Percentiles rank a stretch among this genome's conserved stretches.
These are phyloP conservation scores for Lamproptera curius DNA, from an alignment of 2,888 invertebrate genomes.

Conservation along the genomic window DNA sequence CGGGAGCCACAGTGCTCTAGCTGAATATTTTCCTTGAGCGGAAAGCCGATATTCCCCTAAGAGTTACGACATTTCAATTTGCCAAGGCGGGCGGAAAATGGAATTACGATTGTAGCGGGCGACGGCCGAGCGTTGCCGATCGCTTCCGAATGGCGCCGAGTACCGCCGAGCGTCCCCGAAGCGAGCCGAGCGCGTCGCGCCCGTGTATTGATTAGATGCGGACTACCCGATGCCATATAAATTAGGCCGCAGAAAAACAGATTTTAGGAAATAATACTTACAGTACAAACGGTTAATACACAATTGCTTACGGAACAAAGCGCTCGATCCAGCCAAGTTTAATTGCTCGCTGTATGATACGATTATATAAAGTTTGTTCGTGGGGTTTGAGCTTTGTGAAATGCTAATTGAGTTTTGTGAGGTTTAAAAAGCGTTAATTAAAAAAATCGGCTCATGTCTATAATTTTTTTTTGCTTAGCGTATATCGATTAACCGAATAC, in stretches of 20 bases:
- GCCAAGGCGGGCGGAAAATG: conserved; percentile 80
- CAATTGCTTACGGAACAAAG: neutral
- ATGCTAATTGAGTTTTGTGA: too few relatives aligned
- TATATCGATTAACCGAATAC: too few relatives aligned
- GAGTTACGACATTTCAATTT: conserved; percentile 80
- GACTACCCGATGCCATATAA: conserved; percentile 76
- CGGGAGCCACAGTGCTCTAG: conserved; percentile 72
- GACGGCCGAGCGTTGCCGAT: conserved; percentile 55
- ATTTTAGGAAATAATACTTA: conserved; percentile 35
- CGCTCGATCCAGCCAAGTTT: too few relatives aligned
- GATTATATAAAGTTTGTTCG: too few relatives aligned
- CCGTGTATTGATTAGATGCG: conserved; percentile 78
- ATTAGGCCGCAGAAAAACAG: conserved; percentile 75
- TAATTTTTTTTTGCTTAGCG: too few relatives aligned
- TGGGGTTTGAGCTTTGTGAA: too few relatives aligned
- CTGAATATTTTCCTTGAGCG: conserved; percentile 75
- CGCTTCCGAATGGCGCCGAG: conserved; percentile 51
- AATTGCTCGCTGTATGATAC: too few relatives aligned
- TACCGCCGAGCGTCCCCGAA: conserved; percentile 41
- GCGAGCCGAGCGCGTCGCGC: conserved; percentile 63
- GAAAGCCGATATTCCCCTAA: conserved; percentile 79
- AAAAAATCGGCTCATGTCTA: too few relatives aligned
- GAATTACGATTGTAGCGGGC: conserved; percentile 78
- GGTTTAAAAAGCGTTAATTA: too few relatives aligned
- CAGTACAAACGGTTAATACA: neutral